Evolutionary conservation across 2,888 invertebrate species (phyloP).

Genomic region (Ptilodon capucinus): DNA sequence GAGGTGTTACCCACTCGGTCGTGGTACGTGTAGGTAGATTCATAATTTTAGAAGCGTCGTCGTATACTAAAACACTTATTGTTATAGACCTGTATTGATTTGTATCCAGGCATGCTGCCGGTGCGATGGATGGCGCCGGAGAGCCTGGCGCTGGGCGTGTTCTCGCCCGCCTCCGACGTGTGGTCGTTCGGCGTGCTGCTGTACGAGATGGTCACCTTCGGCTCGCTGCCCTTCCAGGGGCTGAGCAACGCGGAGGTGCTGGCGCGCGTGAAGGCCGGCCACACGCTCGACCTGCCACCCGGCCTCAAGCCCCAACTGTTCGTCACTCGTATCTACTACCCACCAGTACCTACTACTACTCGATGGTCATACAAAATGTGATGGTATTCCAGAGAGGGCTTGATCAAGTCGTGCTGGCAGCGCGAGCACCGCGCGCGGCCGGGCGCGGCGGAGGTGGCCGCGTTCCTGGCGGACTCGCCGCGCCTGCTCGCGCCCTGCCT

Average conservation of each 20-base stretch:
- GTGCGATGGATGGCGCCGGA: constrained; percentile 98
- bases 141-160: constrained; percentile 90
- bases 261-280: constrained; percentile 89
- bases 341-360: too few relatives aligned
- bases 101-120: constrained; percentile 85
- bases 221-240: constrained; percentile 95
- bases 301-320: constrained; percentile 91
- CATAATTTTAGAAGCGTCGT: too few relatives aligned
- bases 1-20: too few relatives aligned
- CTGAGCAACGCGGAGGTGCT: constrained; percentile 93
- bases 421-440: constrained; percentile 87
- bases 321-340: too few relatives aligned
- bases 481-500: constrained; percentile 90
- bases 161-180: constrained; percentile 93
- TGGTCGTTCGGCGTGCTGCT: constrained; percentile 95
- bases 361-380: background rate
- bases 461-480: constrained; percentile 89
- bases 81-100: too few relatives aligned
- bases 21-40: too few relatives aligned
- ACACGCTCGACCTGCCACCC: constrained; percentile 88
- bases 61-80: too few relatives aligned
- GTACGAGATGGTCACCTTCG: constrained; percentile 95
- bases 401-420: constrained; percentile 92
- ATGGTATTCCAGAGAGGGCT: constrained; percentile 81
- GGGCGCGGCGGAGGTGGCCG: constrained; percentile 90